Conservation (phyloP, 53 echinoderm and acorn worm species). For the Arbacia lixula region DNA sequence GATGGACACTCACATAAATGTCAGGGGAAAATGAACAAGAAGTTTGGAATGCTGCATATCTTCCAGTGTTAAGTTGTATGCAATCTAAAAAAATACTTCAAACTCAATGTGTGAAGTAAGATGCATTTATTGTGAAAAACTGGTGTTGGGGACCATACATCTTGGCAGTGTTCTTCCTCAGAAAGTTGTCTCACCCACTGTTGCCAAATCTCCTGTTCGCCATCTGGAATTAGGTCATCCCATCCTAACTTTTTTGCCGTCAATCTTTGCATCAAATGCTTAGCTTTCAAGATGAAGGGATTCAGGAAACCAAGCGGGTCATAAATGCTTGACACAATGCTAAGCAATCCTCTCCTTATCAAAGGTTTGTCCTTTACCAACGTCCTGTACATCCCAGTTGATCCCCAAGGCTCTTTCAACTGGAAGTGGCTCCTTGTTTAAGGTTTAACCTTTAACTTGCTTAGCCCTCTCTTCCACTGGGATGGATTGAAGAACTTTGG, state of each 20-base stretch:
- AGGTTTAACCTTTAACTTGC: conserved; percentile 48
- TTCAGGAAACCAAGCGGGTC: conserved; percentile 48
- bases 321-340: conserved; percentile 40
- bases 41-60: no score
- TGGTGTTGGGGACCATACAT: conserved; percentile 21
- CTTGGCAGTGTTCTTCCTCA: conserved; percentile 1
- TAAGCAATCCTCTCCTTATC: conserved; percentile 52
- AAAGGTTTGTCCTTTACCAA: conserved; percentile 11
- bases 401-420: conserved; percentile 53
- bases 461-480: conserved; percentile 44
- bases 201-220: conserved; percentile 3
- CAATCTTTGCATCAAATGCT: conserved; percentile 38
- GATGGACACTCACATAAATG: no score
- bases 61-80: no score
- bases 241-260: not conserved
- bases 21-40: no score
- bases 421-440: conserved; percentile 41
- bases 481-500: conserved; percentile 36
- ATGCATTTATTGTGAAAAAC: no score
- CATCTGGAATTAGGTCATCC: conserved; percentile 25
- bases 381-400: conserved; percentile 54
- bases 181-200: conserved; percentile 36
- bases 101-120: no score
- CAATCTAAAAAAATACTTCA: no score
- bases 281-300: conserved; percentile 50